phyloP scores from a whole-genome alignment of 2,113 vertebrate genomes.

The Micronycteris hirsuta region DNA sequence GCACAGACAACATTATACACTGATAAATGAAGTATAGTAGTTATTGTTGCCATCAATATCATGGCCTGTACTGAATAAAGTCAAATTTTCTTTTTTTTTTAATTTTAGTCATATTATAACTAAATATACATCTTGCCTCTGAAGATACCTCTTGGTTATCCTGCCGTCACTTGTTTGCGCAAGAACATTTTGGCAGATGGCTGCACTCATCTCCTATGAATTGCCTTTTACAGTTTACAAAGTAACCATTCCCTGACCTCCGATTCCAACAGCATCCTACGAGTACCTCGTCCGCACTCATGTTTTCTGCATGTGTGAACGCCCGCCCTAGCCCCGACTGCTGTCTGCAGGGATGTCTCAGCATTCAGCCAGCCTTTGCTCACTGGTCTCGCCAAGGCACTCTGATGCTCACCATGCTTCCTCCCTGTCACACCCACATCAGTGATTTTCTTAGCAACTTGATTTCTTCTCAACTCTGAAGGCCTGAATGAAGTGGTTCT shows the following conservation, averaged over 20 bases:
- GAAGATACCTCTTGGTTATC: not conserved
- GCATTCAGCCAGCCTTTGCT: not conserved
- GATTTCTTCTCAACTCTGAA: not conserved
- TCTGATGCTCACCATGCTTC: not conserved
- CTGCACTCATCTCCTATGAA: not conserved
- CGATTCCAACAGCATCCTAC: not conserved
- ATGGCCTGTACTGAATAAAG: not conserved
- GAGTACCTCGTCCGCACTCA: not conserved
- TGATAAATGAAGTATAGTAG: not conserved
- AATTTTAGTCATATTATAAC: not conserved
- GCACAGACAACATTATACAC: not conserved
- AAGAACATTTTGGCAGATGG: not conserved
- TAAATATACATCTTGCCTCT: too few species aligned
- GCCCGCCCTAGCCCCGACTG: not conserved
- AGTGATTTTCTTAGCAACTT: not conserved
- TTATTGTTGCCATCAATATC: not conserved
- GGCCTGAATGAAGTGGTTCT: not conserved
- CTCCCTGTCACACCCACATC: not conserved
- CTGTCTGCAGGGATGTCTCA: not conserved
- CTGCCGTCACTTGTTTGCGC: not conserved
- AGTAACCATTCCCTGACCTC: not conserved
- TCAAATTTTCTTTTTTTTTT: not conserved
- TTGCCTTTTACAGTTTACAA: not conserved
- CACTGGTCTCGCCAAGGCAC: not conserved
- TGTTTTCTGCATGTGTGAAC: not conserved